Evolutionary conservation across 2,797 vertebrate species (phyloP), one percentile per base, ranked within the genome.

Genomic region (Hybognathus amarus): DNA sequence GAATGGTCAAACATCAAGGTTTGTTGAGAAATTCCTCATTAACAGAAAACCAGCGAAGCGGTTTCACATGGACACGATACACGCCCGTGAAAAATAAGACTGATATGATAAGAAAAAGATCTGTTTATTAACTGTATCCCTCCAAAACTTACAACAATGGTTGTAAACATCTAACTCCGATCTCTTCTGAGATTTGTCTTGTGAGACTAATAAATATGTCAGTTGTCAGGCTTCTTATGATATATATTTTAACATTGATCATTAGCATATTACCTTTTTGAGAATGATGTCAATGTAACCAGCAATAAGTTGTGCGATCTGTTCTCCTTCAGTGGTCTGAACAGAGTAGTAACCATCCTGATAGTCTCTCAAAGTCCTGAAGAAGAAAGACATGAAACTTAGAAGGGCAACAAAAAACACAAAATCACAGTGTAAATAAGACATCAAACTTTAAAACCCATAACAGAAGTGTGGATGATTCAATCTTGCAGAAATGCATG

Each of bases 231-330:
- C 22, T 40, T 76, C n/a, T 45, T 13, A 17, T 47, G 13, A 47
- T 47, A 47, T 47, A 47, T 5, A 47, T n/a, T 10, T 38, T n/a
- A 56, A n/a, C 12, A 56, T 17, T 5, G 17, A 56, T 61, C 56
- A 71, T 22, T n/a, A 54, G 18, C 17, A 54, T 2, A 11, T 85
- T 91, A 97, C 98, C 96, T 99, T 99, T 90, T 99, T 99, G 7
- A 99, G 96, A 91, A 99, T 99, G 92, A 99, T 99, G 82, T 99
- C 98, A 0, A 99, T 99, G 92, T 99, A 99, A 18, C 98, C 97
- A 0, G 98, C 98, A 50, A 99, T 99, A 42, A 99, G 95, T 91
- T 99, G 98, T 36, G 98, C 98, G 0, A 99, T 99, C 92, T 99
- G 98, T 79, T 99, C 98, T 15, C 98, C 98, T 76, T 99, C 98